These are phyloP conservation scores for Pygmarrhopalites habei DNA, from an alignment of 1,140 invertebrate genomes.

Conservation along the genomic window DNA sequence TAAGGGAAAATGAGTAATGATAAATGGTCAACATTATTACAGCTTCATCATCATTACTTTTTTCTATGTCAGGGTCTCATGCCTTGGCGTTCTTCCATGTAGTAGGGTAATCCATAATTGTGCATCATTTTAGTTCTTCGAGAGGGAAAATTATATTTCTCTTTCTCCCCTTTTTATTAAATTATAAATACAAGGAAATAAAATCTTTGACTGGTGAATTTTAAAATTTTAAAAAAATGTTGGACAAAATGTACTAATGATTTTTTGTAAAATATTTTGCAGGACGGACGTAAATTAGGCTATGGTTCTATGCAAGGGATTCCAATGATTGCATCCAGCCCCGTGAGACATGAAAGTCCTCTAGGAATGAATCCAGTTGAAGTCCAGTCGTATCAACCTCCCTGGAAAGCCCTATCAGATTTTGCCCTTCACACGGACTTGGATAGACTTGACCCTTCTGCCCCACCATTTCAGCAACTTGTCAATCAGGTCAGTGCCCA, in stretches of 20 bases:
- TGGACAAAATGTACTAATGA: neutral
- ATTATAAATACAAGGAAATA: too few relatives aligned
- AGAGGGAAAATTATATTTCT: too few relatives aligned
- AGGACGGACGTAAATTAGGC: slow-evolving; percentile 87
- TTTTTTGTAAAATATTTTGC: slow-evolving; percentile 42
- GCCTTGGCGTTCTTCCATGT: neutral
- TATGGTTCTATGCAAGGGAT: slow-evolving; percentile 90
- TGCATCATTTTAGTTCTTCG: too few relatives aligned
- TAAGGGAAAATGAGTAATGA: neutral
- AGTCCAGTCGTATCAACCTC: slow-evolving; percentile 92
- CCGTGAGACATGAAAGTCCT: slow-evolving; percentile 85
- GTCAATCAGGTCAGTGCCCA: slow-evolving; percentile 77
- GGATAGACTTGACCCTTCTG: slow-evolving; percentile 72
- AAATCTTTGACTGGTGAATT: too few relatives aligned
- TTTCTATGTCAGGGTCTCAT: neutral
- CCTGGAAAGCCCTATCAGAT: slow-evolving; percentile 92
- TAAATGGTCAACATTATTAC: neutral
- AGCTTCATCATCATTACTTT: neutral
- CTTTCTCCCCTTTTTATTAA: too few relatives aligned
- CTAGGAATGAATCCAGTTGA: slow-evolving; percentile 76
- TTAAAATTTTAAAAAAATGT: too few relatives aligned
- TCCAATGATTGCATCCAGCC: slow-evolving; percentile 91
- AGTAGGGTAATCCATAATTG: too few relatives aligned
- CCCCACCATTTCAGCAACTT: slow-evolving; percentile 89
- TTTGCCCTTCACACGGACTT: slow-evolving; percentile 90